A percentile compares a stretch with the other conserved stretches of the same genome.
Conservation (phyloP, 2,113 vertebrate species). For the Arvicanthis niloticus region DNA sequence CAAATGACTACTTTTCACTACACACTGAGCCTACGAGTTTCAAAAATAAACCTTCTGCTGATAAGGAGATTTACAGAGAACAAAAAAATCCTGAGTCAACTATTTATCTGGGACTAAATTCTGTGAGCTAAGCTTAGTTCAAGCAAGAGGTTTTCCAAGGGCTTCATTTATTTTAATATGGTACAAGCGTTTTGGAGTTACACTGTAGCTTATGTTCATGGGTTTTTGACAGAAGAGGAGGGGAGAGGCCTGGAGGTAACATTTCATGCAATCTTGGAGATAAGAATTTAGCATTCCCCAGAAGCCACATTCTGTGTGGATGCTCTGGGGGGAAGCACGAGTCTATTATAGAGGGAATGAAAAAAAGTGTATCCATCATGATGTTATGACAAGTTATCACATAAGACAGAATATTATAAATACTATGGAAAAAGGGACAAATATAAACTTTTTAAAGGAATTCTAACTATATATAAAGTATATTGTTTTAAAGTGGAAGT, state of each 20-base stretch:
- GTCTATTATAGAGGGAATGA: not conserved
- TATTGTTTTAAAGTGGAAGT: slow-evolving; percentile 1
- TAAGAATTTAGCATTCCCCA: slow-evolving; percentile 66
- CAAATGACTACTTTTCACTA: slow-evolving; percentile 76
- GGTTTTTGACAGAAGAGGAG: slow-evolving; percentile 53
- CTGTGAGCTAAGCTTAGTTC: slow-evolving; percentile 83
- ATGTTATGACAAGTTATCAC: slow-evolving; percentile 21
- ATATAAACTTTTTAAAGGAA: slow-evolving; percentile 41
- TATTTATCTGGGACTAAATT: slow-evolving; percentile 83
- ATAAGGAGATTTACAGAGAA: slow-evolving; percentile 84
- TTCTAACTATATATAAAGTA: not conserved
- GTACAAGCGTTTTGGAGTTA: slow-evolving; percentile 66
- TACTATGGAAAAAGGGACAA: not conserved
- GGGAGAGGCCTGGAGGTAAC: slow-evolving; percentile 52
- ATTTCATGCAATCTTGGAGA: slow-evolving; percentile 70
- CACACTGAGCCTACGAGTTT: slow-evolving; percentile 74
- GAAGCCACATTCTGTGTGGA: slow-evolving; percentile 16
- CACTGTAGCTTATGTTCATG: slow-evolving; percentile 65
- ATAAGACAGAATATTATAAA: slow-evolving; percentile 52
- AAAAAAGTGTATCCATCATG: slow-evolving; percentile 27
- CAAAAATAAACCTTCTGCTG: slow-evolving; percentile 81
- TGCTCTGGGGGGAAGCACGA: slow-evolving; percentile 13
- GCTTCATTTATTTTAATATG: slow-evolving; percentile 85
- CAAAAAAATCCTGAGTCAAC: slow-evolving; percentile 81
- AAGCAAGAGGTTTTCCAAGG: slow-evolving; percentile 81